These are phyloP conservation scores for Dissostichus mawsoni DNA, from an alignment of 2,113 vertebrate genomes.

Conservation along the genomic window DNA sequence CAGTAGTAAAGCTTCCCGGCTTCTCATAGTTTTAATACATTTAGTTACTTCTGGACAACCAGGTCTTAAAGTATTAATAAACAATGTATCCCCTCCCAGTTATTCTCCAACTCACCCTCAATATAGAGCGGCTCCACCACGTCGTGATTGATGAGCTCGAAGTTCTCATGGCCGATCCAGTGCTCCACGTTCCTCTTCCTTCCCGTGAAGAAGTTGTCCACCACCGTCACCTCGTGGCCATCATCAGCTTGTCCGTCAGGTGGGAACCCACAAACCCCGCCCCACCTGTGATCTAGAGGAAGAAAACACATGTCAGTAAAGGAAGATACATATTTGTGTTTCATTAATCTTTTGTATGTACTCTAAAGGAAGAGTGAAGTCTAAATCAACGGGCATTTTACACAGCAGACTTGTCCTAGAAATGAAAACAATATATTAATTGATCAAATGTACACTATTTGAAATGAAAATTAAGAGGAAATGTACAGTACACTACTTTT, in stretches of 20 bases:
- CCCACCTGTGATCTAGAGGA: conserved; percentile 93
- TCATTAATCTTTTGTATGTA: too few relatives aligned
- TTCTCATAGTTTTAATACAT: too few relatives aligned
- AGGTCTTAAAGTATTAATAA: not conserved
- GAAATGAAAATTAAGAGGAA: too few relatives aligned
- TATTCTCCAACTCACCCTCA: conserved; percentile 87
- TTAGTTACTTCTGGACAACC: too few relatives aligned
- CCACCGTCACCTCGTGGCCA: conserved; percentile 98
- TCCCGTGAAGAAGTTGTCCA: conserved; percentile 99
- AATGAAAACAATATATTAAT: too few relatives aligned
- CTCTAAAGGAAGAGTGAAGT: too few relatives aligned
- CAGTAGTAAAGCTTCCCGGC: too few relatives aligned
- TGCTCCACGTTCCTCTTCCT: conserved; percentile 99
- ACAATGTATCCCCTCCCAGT: not conserved
- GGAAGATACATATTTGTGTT: too few relatives aligned
- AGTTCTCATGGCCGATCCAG: conserved; percentile 99
- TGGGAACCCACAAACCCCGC: conserved; percentile 99
- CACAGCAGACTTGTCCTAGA: too few relatives aligned
- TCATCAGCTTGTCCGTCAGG: conserved; percentile 99
- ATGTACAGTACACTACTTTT: too few relatives aligned
- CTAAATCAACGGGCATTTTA: too few relatives aligned
- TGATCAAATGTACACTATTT: too few relatives aligned
- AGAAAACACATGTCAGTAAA: not conserved
- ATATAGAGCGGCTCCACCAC: conserved; percentile 99
- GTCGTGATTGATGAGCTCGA: conserved; percentile 98